Evolutionary conservation across 2,888 invertebrate genomes (phyloP).

Genomic region (Ethmia dodecea): DNA sequence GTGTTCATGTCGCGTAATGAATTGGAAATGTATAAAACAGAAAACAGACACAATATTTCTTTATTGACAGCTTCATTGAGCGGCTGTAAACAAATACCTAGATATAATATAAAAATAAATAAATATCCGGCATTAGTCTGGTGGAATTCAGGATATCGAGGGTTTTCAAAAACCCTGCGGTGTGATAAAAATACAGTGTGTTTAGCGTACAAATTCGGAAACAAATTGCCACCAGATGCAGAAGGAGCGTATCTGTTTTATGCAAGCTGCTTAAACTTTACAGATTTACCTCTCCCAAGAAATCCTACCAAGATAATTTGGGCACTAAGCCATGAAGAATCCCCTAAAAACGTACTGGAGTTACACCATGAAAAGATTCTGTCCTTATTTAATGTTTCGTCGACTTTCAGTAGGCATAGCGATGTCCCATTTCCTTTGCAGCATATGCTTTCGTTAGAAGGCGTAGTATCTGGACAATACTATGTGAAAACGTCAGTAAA

Average conservation of each 20-base stretch:
- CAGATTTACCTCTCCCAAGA: background rate
- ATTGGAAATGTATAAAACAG: too few relatives aligned
- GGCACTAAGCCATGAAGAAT: background rate
- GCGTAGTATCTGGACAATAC: conserved; percentile 74
- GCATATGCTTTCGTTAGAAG: conserved; percentile 53
- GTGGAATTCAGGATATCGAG: too few relatives aligned
- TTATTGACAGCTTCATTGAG: too few relatives aligned
- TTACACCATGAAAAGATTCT: conserved; percentile 80
- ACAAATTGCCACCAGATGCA: too few relatives aligned
- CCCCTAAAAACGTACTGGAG: background rate
- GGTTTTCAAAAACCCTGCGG: too few relatives aligned
- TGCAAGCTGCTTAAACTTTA: background rate
- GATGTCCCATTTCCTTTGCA: conserved; percentile 86
- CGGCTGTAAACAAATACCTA: too few relatives aligned
- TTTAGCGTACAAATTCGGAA: too few relatives aligned
- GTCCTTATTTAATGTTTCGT: conserved; percentile 85
- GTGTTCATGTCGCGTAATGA: too few relatives aligned
- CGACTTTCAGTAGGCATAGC: conserved; percentile 87
- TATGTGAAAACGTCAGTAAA: conserved; percentile 74
- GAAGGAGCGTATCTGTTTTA: conserved; percentile 1
- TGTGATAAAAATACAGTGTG: too few relatives aligned
- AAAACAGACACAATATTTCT: too few relatives aligned
- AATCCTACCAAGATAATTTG: conserved; percentile 29
- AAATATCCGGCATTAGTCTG: too few relatives aligned
- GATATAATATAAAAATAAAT: too few relatives aligned